Evolutionary conservation across 2,888 invertebrate genomes (phyloP), one percentile per base, ranked within the genome.

Genomic region (Caenorhabditis japonica): DNA sequence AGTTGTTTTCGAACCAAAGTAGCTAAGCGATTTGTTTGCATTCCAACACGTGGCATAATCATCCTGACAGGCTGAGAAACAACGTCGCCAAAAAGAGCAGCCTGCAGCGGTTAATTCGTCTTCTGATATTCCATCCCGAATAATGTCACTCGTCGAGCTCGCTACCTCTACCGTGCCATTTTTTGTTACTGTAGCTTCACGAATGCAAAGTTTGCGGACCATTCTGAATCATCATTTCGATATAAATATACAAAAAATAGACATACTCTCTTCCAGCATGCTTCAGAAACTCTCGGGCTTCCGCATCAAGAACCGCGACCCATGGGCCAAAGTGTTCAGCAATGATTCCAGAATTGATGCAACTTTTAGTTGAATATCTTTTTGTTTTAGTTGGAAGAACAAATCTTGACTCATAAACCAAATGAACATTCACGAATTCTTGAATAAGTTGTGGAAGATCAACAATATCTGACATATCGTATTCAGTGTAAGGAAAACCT

Each of bases 51-150:
- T 51, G 19, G 60, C 27, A 3, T 41, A 15, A 34, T 73, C 66
- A 46, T 73, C 66, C 33, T 73, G 66, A 34, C 73, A 73, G 8
- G 73, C 58, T 0, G 66, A 51, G 44, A 73, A 73, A 17, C 73
- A 73, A 17, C 60, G 60, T 43, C 56, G 36, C 73, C 73, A 73
- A 43, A 73, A 73, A 1, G 60, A 39, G 41, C 73, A 73, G 3
- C 38, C 73, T 7, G 73, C 47, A n/a, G 44, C 51, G 1, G 73
- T 66, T 7, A 73, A 39, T 38, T 73, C 73, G 51, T 73, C 66
- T 43, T 73, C 73, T 1, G 15, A 15, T 8, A 71, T 58, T 21
- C 44, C 71, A 21, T 62, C 58, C 4, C 19, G 19, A n/a, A 46
- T n/a, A 0, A 5, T n/a, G 12, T 8, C 7, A n/a, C 21, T 21